These are phyloP conservation scores for Bombus terrestris DNA, from an alignment of 1,140 invertebrate species.

Conservation along the genomic window DNA sequence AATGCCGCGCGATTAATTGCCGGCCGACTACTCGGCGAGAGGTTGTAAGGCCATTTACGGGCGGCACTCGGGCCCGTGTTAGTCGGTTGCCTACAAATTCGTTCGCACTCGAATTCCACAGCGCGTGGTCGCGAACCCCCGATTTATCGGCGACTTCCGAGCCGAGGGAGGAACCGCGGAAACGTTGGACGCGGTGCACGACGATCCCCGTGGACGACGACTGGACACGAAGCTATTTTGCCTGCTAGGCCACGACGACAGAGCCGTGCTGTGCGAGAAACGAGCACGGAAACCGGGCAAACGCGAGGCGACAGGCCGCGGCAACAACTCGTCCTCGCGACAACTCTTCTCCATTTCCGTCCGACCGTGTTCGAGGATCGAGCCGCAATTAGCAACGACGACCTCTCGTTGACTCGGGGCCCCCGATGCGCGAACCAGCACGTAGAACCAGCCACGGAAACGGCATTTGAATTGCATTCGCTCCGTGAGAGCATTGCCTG, in stretches of 20 bases:
- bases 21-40: constrained; percentile 41
- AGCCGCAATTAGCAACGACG: constrained; percentile 72
- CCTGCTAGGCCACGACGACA: background rate
- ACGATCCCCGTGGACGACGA: background rate
- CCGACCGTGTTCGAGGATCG: constrained; percentile 61
- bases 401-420: constrained; percentile 41
- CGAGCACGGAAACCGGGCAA: constrained; percentile 18
- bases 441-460: constrained; percentile 45
- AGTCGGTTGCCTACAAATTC: constrained; percentile 78
- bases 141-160: constrained; percentile 70
- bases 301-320: constrained; percentile 27
- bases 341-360: constrained; percentile 76
- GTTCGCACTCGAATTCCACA: constrained; percentile 80
- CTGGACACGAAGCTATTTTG: background rate
- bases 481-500: constrained; percentile 48
- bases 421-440: constrained; percentile 40
- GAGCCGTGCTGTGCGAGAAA: background rate
- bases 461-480: constrained; percentile 55
- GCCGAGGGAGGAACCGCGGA: constrained; percentile 35
- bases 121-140: constrained; percentile 36
- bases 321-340: constrained; percentile 42
- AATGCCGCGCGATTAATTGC: constrained; percentile 77
- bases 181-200: constrained; percentile 37
- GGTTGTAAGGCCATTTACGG: constrained; percentile 80
- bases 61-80: constrained; percentile 74